Evolutionary conservation across 1,140 invertebrate species (phyloP), one percentile per base, ranked within the genome.

Genomic region (Drosophila malerkotliana): DNA sequence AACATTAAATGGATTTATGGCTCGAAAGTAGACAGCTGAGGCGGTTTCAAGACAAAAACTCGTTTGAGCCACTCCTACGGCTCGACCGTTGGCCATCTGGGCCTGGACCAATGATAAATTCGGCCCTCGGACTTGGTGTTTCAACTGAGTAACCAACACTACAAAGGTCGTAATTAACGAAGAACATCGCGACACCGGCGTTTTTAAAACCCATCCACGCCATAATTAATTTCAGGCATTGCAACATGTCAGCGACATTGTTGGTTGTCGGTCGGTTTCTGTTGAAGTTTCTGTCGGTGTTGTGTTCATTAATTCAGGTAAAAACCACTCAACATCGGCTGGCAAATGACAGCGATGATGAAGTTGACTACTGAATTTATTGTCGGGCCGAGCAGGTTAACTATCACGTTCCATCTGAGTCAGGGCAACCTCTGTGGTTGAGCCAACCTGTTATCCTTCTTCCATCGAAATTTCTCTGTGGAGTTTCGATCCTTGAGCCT

Each of bases 1-100:
- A 72, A 78, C 82, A 52, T 87, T 76, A 73, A 88, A 67, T 88
- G 66, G 82, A 87, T 87, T 87, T 87, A 87, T 62, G 82, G 52
- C 59, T 24, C 12, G 37, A n/a, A 44, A 47, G 59, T 72, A 75
- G 49, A 53, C 41, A 52, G 48, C 62, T 48, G 66, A 67, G 37
- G 57, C 54, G 63, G 47, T 32, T 47, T 21, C 28, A 55, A 75
- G 55, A 71, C 63, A 74, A 49, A 87, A 87, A 87, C 82, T 79
- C 55, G 82, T 87, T 87, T 68, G 51, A 59, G 83, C 78, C 82
- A 82, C 82, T 62, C 82, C 82, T 69, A 26, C 44, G 44, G 15
- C 52, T 26, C 37, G 41, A 3, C 45, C 8, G 41, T 60, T 63
- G 41, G 48, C 61, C 59, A 37, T 51, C 61, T 34, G 63, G 44